Base-by-base conservation (phyloP, 2,888 invertebrate species). In the Drosophila picticornis region DNA sequence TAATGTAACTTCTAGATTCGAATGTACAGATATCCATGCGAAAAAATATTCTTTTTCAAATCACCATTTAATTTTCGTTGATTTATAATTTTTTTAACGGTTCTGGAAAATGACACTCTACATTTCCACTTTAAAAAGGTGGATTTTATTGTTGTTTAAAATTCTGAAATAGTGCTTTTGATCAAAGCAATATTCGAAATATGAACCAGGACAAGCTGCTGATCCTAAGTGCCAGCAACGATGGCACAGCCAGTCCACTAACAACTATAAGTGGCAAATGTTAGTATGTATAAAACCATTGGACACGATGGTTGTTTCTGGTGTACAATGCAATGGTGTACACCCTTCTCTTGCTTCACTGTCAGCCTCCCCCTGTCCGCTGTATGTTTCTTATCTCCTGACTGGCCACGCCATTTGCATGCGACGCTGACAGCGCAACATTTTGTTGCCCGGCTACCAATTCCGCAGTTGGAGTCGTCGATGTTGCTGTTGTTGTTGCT, bases 371-470 rank as follows among this genome's bases (percentile, higher is more conserved):
- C 50, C 32, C 46, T 57, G 56, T n/a, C 27, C 53, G 11, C 40
- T 70, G 40, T 61, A 25, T 29, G 69, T 61, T 62, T 48, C 78
- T 79, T 79, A 79, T 79, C 78, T 80, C 34, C 58, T 76, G 68
- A 62, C 72, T 86, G 66, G 84, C 89, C 87, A 84, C 87, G 83
- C 89, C 85, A 85, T 85, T 85, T 85, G 85, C 85, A 85, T 85
- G 87, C 83, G 80, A 76, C 61, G 85, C 85, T 85, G 88, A 89
- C 85, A 85, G 84, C 83, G 85, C 89, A 85, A 85, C 89, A 85
- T 85, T 85, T 85, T 87, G 85, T 87, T 88, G 88, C 83, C 62
- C 57, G 71, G 89, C 89, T 85, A 85, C 85, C 85, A 85, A 85
- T 80, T 85, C 90, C 89, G 89, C 84, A 84, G 75, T 74, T 57